A percentile compares a stretch with the other conserved stretches of the same genome.
Conservation (phyloP, 1,140 invertebrate species). For the Sesamia nonagrioides region DNA sequence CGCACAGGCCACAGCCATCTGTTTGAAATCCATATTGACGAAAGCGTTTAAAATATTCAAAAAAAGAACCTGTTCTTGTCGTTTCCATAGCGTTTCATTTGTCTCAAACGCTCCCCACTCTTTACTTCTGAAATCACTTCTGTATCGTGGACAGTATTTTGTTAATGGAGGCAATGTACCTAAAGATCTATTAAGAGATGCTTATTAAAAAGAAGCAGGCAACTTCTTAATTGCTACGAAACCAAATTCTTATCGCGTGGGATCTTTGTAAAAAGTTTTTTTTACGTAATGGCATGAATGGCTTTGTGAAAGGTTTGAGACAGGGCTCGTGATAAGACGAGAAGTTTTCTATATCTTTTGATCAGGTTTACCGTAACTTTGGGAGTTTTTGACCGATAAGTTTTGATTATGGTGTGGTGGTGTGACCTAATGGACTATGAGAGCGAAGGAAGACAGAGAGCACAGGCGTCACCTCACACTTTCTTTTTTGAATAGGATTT, state of each 20-base stretch:
- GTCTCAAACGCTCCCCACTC: too few relatives aligned
- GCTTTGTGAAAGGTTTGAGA: slow-evolving; percentile 43
- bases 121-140: too few relatives aligned
- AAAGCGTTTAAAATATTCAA: too few relatives aligned
- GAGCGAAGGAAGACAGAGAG: too few relatives aligned
- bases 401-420: not conserved
- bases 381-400: slow-evolving; percentile 1
- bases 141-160: not conserved
- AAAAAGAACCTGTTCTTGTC: too few relatives aligned
- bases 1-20: too few relatives aligned
- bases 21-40: too few relatives aligned
- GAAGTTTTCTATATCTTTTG: slow-evolving; percentile 29
- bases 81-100: too few relatives aligned
- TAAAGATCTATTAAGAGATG: slow-evolving; percentile 19
- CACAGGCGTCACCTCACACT: too few relatives aligned
- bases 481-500: too few relatives aligned
- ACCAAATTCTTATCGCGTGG: slow-evolving; percentile 45
- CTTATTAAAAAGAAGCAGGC: slow-evolving; percentile 22
- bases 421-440: too few relatives aligned
- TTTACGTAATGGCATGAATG: slow-evolving; percentile 42
- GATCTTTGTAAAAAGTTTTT: slow-evolving; percentile 44
- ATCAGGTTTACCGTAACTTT: slow-evolving; percentile 19
- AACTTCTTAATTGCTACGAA: slow-evolving; percentile 44
- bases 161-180: not conserved
- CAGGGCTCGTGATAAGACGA: slow-evolving; percentile 18